phyloP scores from a whole-genome alignment of 2,797 vertebrate genomes.

The Chrosomus eos region DNA sequence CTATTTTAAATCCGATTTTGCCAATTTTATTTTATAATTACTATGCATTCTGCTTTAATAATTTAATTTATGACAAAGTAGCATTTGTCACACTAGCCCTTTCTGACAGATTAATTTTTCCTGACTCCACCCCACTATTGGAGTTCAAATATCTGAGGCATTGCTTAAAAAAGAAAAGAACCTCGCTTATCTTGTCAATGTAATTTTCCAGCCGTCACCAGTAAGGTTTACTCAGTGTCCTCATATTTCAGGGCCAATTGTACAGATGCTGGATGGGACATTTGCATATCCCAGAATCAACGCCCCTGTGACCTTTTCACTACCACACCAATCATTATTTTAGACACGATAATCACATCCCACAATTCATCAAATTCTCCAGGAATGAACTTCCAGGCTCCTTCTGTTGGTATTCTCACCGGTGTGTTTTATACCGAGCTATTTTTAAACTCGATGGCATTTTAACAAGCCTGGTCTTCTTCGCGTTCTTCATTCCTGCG shows the following conservation, averaged over 20 bases:
- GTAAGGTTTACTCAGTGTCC: not conserved
- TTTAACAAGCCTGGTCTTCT: not conserved
- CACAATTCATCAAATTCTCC: not conserved
- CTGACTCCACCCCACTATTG: not conserved
- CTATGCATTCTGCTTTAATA: not conserved
- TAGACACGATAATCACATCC: not conserved
- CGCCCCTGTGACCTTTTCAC: not conserved
- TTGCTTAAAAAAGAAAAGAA: not conserved
- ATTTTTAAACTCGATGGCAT: conserved; percentile 4
- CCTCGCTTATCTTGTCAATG: not conserved
- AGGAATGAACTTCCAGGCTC: not conserved
- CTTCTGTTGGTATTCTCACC: not conserved
- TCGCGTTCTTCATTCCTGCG: not conserved
- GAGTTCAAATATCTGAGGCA: not conserved
- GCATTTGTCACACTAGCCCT: not conserved
- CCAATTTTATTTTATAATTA: not conserved
- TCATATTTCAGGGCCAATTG: not conserved
- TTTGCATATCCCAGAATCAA: not conserved
- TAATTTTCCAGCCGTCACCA: not conserved
- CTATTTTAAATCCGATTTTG: not conserved
- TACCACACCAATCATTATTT: not conserved
- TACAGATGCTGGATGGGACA: not conserved
- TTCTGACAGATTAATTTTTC: not conserved
- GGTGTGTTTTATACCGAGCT: not conserved
- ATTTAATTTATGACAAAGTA: not conserved